Evolutionary conservation across 1,140 invertebrate species (phyloP).

Genomic region (Ectropis grisescens): DNA sequence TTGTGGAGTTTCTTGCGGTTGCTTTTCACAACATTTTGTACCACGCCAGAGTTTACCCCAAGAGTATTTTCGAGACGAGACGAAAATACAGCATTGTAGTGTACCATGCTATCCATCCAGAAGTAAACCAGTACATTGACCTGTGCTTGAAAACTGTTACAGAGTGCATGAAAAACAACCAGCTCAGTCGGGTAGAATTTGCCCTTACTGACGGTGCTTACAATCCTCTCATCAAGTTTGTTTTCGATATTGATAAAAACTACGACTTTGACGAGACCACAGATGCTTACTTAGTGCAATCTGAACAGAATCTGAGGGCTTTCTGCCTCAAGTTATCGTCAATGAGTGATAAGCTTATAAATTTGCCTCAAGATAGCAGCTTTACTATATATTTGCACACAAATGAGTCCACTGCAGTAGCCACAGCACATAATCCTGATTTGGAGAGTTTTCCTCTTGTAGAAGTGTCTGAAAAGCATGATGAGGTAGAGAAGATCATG

Average conservation of each 20-base stretch:
- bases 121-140: constrained; percentile 73
- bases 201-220: constrained; percentile 38
- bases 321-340: constrained; percentile 71
- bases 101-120: constrained; percentile 71
- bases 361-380: constrained; percentile 63
- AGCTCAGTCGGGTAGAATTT: constrained; percentile 62
- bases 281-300: constrained; percentile 73
- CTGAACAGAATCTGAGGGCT: constrained; percentile 72
- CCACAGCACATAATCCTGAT: constrained; percentile 59
- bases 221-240: constrained; percentile 65
- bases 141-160: constrained; percentile 60
- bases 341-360: constrained; percentile 54
- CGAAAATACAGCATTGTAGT: constrained; percentile 72
- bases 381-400: constrained; percentile 72
- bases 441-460: constrained; percentile 72
- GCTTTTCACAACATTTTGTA: constrained; percentile 73
- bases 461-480: constrained; percentile 39
- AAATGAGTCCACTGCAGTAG: constrained; percentile 67
- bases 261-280: constrained; percentile 24
- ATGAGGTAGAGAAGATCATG: constrained; percentile 31
- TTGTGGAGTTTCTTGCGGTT: constrained; percentile 73
- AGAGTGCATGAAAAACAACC: constrained; percentile 56
- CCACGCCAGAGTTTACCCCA: constrained; percentile 71
- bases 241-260: constrained; percentile 67
- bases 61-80: constrained; percentile 71